Base-by-base conservation (phyloP, 2,888 invertebrate species). In the Argynnis bischoffii region DNA sequence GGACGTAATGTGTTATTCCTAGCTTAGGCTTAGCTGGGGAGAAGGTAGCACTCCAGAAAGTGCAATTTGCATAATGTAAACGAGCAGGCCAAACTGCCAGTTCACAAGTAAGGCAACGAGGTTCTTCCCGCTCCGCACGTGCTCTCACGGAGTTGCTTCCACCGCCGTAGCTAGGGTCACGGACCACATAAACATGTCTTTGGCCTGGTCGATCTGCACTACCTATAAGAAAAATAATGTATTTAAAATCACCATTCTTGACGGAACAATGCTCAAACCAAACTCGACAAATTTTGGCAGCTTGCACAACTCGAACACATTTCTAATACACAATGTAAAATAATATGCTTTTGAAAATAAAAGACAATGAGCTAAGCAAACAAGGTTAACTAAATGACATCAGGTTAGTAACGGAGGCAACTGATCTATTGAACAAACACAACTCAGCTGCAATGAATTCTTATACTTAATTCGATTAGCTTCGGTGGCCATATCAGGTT, bases 71-170 rank as follows among this genome's bases (percentile, higher is more conserved):
- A 89, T 97, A 97, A 84, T 96, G 95, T 79, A 94, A 94, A 78
- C 96, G 94, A 81, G 96, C 96, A 74, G 95, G 95, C 96, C 96
- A 96, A 69, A 96, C 94, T 35, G 95, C 94, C 79, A 96, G 95
- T 82, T 97, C 96, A 87, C 98, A 98, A 1, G 98, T 98, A 77
- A 98, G 94, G 88, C 98, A 98, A 75, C 95, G 93, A 26, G 97
- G 96, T 80, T 96, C 96, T 78, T 93, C 94, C 78, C 96, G 94
- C 63, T 91, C 92, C 2, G 92, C 92, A 2, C 92, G 80, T 14
- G 90, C 90, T 67, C 84, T 81, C 57, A 92, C 92, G 0, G 92
- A 91, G 79, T 92, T 92, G 70, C 92, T 92, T 18, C 89, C 89
- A 1, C 92, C 91, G 72, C 96, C 95, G 70, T 94, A 94, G 70